Conservation (phyloP, 2,888 invertebrate species). For the Nemoura dubitans region DNA sequence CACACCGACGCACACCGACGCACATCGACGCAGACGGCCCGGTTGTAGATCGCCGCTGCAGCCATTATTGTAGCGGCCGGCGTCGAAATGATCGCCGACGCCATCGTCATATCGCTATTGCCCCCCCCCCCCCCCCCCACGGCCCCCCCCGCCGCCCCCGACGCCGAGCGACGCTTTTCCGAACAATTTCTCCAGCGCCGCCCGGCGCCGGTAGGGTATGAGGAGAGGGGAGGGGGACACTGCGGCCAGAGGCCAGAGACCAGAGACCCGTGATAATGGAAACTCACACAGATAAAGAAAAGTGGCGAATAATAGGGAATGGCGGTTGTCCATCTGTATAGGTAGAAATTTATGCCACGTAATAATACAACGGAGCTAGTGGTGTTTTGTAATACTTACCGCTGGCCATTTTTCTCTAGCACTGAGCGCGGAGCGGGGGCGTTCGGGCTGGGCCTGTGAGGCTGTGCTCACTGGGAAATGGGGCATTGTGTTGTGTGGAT, state of each 20-base stretch:
- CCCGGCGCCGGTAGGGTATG: not conserved
- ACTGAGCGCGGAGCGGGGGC: not conserved
- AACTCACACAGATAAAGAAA: constrained; percentile 7
- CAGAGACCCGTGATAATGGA: not conserved
- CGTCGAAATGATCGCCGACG: not conserved
- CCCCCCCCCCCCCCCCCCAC: not conserved
- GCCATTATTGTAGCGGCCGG: not conserved
- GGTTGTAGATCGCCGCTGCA: not conserved
- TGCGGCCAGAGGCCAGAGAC: not conserved
- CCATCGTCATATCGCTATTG: constrained; percentile 9
- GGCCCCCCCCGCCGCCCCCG: not conserved
- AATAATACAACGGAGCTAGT: not conserved
- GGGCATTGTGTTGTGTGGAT: not conserved
- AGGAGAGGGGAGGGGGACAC: not conserved
- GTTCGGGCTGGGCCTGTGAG: not conserved
- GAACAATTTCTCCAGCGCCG: constrained; percentile 25
- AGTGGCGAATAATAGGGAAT: not conserved
- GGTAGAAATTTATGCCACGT: not conserved
- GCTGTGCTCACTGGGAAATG: not conserved
- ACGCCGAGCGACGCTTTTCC: constrained; percentile 22
- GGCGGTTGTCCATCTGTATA: not conserved
- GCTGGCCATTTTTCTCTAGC: not conserved
- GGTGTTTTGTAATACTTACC: not conserved
- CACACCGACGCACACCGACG: no score
- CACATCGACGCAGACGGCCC: not conserved